Evolutionary conservation across 30 jellyfish, hydroid and myxozoan species (phyloP).

Genomic region (Turritopsis dohrnii): DNA sequence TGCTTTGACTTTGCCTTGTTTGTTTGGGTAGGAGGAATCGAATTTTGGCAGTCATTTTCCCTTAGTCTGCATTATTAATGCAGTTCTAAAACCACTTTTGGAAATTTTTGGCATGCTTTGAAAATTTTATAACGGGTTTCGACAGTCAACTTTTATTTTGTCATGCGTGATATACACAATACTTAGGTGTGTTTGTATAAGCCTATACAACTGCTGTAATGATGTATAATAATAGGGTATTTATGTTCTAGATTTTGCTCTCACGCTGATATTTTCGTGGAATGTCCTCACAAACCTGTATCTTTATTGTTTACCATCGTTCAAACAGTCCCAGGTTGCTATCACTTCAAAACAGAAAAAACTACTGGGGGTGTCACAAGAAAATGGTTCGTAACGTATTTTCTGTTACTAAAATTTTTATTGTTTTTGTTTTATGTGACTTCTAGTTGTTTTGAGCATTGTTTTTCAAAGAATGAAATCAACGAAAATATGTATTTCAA

Average conservation of each 20-base stretch:
- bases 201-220: neutral
- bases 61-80: too few relatives aligned
- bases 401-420: neutral
- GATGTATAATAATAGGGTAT: neutral
- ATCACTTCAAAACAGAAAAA: conserved; percentile 51
- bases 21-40: too few relatives aligned
- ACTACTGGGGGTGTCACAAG: conserved; percentile 39
- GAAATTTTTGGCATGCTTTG: too few relatives aligned
- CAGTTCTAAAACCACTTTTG: too few relatives aligned
- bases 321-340: conserved; percentile 22
- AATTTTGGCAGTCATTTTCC: too few relatives aligned
- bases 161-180: too few relatives aligned
- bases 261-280: conserved; percentile 49
- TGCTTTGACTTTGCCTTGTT: too few relatives aligned
- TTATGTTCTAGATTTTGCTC: conserved; percentile 33
- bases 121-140: too few relatives aligned
- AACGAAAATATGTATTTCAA: too few relatives aligned
- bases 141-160: too few relatives aligned
- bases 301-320: conserved; percentile 44
- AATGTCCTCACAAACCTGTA: conserved; percentile 58
- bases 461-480: too few relatives aligned
- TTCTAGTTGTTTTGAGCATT: too few relatives aligned
- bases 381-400: conserved; percentile 18
- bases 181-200: neutral
- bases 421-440: neutral